These are phyloP conservation scores for Genyomyrus donnyi DNA, from an alignment of 2,113 vertebrate species.

Conservation along the genomic window DNA sequence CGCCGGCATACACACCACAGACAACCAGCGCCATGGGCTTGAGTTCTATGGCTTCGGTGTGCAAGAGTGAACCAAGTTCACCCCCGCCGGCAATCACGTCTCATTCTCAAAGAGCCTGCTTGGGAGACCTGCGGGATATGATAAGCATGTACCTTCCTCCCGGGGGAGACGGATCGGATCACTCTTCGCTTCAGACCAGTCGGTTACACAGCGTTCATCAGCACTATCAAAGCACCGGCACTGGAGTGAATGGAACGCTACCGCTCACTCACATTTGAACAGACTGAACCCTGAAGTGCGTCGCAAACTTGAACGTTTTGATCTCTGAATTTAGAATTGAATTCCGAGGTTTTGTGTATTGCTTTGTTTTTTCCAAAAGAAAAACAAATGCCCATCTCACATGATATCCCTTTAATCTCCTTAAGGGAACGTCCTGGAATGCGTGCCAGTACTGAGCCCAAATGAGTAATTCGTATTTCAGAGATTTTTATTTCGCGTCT, in stretches of 20 bases:
- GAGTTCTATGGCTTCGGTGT: slow-evolving; percentile 83
- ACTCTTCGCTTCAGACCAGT: slow-evolving; percentile 77
- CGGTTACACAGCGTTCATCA: slow-evolving; percentile 94
- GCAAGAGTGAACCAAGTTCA: slow-evolving; percentile 93
- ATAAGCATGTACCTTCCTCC: slow-evolving; percentile 99
- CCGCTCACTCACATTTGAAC: slow-evolving; percentile 93
- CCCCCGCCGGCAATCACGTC: slow-evolving; percentile 89
- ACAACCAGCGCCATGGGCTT: slow-evolving; percentile 77
- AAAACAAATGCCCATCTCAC: slow-evolving; percentile 29
- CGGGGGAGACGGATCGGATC: slow-evolving; percentile 84
- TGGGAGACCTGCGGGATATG: slow-evolving; percentile 97
- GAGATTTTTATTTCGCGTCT: slow-evolving; percentile 52
- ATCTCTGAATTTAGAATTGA: slow-evolving; percentile 51
- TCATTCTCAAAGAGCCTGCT: slow-evolving; percentile 89
- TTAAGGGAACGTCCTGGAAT: slow-evolving; percentile 50
- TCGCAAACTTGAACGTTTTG: slow-evolving; percentile 65
- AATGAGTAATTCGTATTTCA: slow-evolving; percentile 48
- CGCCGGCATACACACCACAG: slow-evolving; percentile 83
- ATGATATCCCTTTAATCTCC: slow-evolving; percentile 46
- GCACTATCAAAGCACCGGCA: slow-evolving; percentile 90
- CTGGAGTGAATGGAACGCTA: slow-evolving; percentile 88
- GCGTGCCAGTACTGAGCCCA: slow-evolving; percentile 46
- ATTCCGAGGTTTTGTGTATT: slow-evolving; percentile 25
- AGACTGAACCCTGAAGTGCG: slow-evolving; percentile 45
- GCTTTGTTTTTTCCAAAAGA: slow-evolving; percentile 26